A percentile compares a stretch with the other conserved stretches of the same genome.
Evolutionary conservation across 2,888 invertebrate genomes (phyloP).

Genomic region (Dasypogon diadema): DNA sequence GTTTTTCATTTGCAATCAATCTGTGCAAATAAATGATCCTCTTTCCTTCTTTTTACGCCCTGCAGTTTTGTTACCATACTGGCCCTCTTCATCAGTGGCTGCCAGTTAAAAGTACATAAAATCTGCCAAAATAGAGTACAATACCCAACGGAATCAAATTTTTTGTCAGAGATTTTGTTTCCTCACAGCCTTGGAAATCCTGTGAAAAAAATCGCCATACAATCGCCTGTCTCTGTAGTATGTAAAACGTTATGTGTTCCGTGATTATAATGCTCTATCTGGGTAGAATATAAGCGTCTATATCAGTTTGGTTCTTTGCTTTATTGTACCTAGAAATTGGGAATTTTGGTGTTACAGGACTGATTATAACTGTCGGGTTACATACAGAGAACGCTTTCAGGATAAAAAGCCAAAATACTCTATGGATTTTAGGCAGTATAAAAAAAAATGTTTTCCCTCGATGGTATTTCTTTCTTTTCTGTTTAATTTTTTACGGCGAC

Average conservation of each 20-base stretch:
- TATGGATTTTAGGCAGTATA: background rate
- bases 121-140: background rate
- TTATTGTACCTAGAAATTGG: background rate
- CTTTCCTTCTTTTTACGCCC: background rate
- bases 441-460: background rate
- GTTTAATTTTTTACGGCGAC: slow-evolving; percentile 49
- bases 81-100: background rate
- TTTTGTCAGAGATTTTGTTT: background rate
- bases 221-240: background rate
- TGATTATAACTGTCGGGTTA: slow-evolving; percentile 44
- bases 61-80: background rate
- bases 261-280: too few relatives aligned
- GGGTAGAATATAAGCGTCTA: slow-evolving; percentile 39
- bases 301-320: slow-evolving; percentile 42
- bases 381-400: slow-evolving; percentile 1
- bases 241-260: too few relatives aligned
- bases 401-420: slow-evolving; percentile 34
- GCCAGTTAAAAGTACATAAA: background rate
- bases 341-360: slow-evolving; percentile 39
- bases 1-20: background rate
- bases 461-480: slow-evolving; percentile 29
- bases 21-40: background rate
- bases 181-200: background rate
- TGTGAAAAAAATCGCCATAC: background rate
- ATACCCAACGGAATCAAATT: background rate